Evolutionary conservation across 1,140 invertebrate species (phyloP), one percentile per base, ranked within the genome.

Genomic region (Apis cerana): DNA sequence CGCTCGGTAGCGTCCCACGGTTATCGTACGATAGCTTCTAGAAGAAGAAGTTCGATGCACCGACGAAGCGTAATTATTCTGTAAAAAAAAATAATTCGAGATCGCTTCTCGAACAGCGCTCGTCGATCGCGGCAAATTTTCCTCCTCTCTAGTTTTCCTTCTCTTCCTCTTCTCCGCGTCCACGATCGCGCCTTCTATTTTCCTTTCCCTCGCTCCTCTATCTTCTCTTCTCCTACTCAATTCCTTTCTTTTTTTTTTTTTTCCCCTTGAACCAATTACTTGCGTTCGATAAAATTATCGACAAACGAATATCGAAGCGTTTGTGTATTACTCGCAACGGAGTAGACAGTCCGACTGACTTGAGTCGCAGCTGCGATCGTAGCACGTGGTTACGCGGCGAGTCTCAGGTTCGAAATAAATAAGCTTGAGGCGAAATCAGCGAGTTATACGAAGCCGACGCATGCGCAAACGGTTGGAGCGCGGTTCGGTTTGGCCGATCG

Each of bases 401-500:
- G 76, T 80, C 58, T 72, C 76, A 83, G 50, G 61, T 85, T 70
- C 33, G 72, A 80, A 88, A 78, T 88, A 88, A 87, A 88, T 77
- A 61, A 85, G 74, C 75, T 80, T 27, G 13, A 62, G 59, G 21
- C 82, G 54, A 88, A 88, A 88, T 83, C 79, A 69, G 43, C 64
- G 79, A 76, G 48, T 85, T 88, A 88, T 88, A 85, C 17, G n/a
- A 19, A 17, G 23, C 15, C 75, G 84, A 69, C 59, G 17, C 83
- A 65, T 74, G 72, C 82, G 68, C 85, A 19, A 84, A 59, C 75
- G 76, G 64, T 59, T 77, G 69, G 65, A 15, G 17, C 65, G 65
- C 65, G n/a, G 19, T 54, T 67, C 52, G 75, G 33, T 52, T 58
- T 33, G 15, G 33, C 17, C 56, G 56, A 72, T 62, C 56, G 58